A percentile compares a stretch with the other conserved stretches of the same genome.
phyloP scores from a whole-genome alignment of 2,797 vertebrate genomes.

The Anguilla megastoma region DNA sequence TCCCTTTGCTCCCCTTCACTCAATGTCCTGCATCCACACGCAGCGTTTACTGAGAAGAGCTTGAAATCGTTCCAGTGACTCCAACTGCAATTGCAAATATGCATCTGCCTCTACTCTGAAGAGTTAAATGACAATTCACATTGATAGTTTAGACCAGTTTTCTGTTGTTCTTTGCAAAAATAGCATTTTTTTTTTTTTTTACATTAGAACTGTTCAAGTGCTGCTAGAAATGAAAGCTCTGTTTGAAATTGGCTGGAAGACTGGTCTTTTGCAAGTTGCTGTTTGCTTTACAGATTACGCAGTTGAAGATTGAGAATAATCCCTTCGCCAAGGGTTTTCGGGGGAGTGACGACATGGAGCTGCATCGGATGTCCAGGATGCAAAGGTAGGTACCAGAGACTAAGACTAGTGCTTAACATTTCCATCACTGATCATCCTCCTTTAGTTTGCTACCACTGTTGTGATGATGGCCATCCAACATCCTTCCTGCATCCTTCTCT shows the following conservation, averaged over 20 bases:
- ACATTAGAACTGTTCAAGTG: constrained; percentile 39
- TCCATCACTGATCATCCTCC: neutral
- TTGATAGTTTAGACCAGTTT: neutral
- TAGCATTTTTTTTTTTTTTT: constrained; percentile 21
- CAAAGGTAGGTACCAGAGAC: constrained; percentile 71
- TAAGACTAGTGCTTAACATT: constrained; percentile 26
- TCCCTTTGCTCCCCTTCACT: neutral
- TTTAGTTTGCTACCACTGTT: neutral
- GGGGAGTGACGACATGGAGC: constrained; percentile 92
- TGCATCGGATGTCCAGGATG: constrained; percentile 89
- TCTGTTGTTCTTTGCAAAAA: neutral
- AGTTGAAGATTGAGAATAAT: constrained; percentile 97
- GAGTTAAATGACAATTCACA: neutral
- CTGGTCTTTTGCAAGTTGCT: constrained; percentile 9
- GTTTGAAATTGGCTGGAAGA: neutral
- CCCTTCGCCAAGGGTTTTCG: constrained; percentile 98
- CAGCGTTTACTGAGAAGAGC: neutral
- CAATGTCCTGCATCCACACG: neutral
- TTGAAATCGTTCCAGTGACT: neutral
- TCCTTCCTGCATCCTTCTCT: neutral
- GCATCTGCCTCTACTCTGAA: neutral
- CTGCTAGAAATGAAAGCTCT: neutral
- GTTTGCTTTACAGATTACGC: constrained; percentile 83
- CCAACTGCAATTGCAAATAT: neutral
- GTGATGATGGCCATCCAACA: neutral